Evolutionary conservation across 2,797 vertebrate genomes (phyloP), one percentile per base, ranked within the genome.

Genomic region (Mormyrops boulengeri): DNA sequence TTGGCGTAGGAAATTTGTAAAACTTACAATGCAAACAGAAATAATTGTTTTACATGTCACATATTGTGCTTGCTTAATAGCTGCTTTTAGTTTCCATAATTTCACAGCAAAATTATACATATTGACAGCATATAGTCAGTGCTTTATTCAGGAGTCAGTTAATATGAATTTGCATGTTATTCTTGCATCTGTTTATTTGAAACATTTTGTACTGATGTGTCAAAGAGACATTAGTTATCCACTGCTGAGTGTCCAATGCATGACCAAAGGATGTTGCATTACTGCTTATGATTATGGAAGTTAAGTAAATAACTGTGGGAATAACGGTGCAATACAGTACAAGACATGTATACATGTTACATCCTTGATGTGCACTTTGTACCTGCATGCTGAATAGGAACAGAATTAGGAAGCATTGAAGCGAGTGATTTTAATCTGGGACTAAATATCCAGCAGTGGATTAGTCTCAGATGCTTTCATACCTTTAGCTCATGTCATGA

Each of bases 371-470:
- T 95, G 94, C 93, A 95, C 93, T 90, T 95, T 94, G 93, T 93
- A 94, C 92, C 91, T 89, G 92, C 93, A 92, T 94, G 94, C 96
- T 96, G 96, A 96, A 96, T 95, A 93, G 94, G 93, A 95, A 93
- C 91, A 93, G 93, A 96, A 96, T 96, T 96, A 95, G 93, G 93
- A 95, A 91, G 94, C 94, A 95, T 93, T 94, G 93, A 94, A 94
- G 96, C 95, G 92, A 94, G 91, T 94, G 95, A 96, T 96, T 96
- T 96, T 96, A 96, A 96, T 96, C 96, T 96, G 95, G 93, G 94
- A 96, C 96, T 96, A 96, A 97, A 96, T 96, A 96, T 96, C 95
- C 95, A 95, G 94, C 93, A 95, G 96, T 96, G 96, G 96, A 96
- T 96, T 96, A 96, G 95, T 96, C 96, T 95, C 95, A 94, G 92